phyloP scores from a whole-genome alignment of 2,888 invertebrate genomes.

The Beris chalybata region DNA sequence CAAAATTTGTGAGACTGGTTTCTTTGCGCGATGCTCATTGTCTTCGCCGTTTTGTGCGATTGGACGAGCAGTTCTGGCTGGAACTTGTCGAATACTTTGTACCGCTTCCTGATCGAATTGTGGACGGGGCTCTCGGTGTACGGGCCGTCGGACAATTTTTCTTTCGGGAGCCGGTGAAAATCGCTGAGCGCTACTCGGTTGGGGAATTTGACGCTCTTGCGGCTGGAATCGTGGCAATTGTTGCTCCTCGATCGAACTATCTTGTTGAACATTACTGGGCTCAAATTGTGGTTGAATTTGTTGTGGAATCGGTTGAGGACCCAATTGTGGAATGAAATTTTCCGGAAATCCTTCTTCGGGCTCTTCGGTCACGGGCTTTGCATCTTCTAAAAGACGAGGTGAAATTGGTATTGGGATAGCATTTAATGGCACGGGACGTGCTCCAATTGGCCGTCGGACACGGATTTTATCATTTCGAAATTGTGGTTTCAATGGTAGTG shows the following conservation, averaged over 20 bases:
- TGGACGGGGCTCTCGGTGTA: slow-evolving; percentile 59
- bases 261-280: slow-evolving; percentile 45
- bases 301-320: slow-evolving; percentile 51
- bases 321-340: slow-evolving; percentile 58
- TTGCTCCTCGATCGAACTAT: slow-evolving; percentile 43
- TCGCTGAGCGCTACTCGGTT: slow-evolving; percentile 15
- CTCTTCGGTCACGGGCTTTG: slow-evolving; percentile 71
- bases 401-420: slow-evolving; percentile 58
- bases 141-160: slow-evolving; percentile 55
- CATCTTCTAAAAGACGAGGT: slow-evolving; percentile 51
- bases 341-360: slow-evolving; percentile 65
- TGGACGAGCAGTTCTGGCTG: slow-evolving; percentile 51
- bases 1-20: slow-evolving; percentile 72
- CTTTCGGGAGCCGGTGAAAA: slow-evolving; percentile 24
- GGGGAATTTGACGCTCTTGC: slow-evolving; percentile 39
- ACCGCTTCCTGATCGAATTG: slow-evolving; percentile 60
- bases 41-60: slow-evolving; percentile 48
- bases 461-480: slow-evolving; percentile 47
- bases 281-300: slow-evolving; percentile 50
- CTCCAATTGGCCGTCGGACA: slow-evolving; percentile 56
- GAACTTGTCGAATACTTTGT: slow-evolving; percentile 50
- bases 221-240: slow-evolving; percentile 19
- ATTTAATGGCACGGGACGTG: slow-evolving; percentile 56
- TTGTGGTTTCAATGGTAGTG: slow-evolving; percentile 52
- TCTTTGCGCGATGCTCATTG: slow-evolving; percentile 57